phyloP scores from a whole-genome alignment of 1,140 invertebrate genomes.

The Pogonognathellus flavescens region DNA sequence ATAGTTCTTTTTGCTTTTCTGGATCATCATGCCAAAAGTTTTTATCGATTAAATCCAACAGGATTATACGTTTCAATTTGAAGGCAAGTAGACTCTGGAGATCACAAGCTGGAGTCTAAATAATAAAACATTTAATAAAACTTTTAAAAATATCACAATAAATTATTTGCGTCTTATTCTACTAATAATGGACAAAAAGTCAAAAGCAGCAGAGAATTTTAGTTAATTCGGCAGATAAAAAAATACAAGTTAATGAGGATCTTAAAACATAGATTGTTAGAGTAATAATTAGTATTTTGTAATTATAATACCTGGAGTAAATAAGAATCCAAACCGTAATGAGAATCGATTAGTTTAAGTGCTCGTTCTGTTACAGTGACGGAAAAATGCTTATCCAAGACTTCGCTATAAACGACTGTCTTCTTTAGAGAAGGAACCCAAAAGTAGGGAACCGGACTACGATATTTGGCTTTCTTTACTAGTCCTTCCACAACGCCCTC shows the following conservation, averaged over 20 bases:
- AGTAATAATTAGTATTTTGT: too few species aligned
- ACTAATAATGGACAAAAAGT: too few species aligned
- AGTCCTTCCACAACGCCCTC: conserved; percentile 95
- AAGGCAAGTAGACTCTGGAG: conserved; percentile 85
- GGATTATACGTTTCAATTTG: conserved; percentile 85
- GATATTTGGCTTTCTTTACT: conserved; percentile 76
- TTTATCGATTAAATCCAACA: conserved; percentile 81
- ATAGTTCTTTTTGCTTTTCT: conserved; percentile 80
- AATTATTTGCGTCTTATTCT: too few species aligned
- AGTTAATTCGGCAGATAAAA: too few species aligned
- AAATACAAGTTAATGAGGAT: too few species aligned
- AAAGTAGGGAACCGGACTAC: conserved; percentile 81
- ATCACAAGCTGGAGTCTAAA: conserved; percentile 87
- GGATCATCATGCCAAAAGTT: conserved; percentile 82
- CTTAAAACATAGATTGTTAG: too few species aligned
- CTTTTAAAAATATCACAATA: too few species aligned
- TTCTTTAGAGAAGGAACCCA: conserved; percentile 86
- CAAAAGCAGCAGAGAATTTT: too few species aligned
- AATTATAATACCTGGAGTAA: conserved; percentile 88
- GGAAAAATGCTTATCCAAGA: conserved; percentile 88
- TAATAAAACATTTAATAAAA: too few species aligned
- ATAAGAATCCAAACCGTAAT: conserved; percentile 96
- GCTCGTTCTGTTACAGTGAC: conserved; percentile 86
- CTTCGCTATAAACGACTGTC: conserved; percentile 91
- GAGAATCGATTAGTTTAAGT: conserved; percentile 86